Base-by-base conservation (phyloP, 2,888 invertebrate genomes). In the Acanthosepion lycidas region DNA sequence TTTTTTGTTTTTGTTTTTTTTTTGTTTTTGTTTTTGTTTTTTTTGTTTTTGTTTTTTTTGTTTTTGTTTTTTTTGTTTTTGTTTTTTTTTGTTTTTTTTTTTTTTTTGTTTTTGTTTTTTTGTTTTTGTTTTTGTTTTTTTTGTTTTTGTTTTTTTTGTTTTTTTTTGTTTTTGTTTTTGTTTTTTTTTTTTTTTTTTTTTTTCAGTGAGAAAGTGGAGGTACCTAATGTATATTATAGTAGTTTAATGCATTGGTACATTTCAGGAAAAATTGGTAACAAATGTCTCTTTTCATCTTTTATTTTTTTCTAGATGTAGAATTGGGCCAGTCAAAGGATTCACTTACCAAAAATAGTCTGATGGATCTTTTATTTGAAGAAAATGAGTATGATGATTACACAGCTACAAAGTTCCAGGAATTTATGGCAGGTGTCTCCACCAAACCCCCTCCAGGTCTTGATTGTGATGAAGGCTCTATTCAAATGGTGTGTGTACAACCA, bases 341-440 rank as follows among this genome's bases (percentile, higher is more conserved):
- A 9, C 6, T 59, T 33, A 48, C 94, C 6, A 94, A 94, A 59
- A 94, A 48, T 12, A 94, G 48, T 20, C 95, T 97, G 95, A 96
- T 96, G 55, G 96, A 97, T 94, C 96, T 97, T 95, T 95, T 97
- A 91, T 95, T 97, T 91, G 96, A 97, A 94, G 97, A 97, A 51
- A 96, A 95, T 49, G 96, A 96, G 42, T 96, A 96, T 91, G 96
- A 97, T 94, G 96, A 96, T 93, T 96, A 96, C 92, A 96, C 96
- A 20, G 95, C 96, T 48, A 96, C 95, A 78, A 96, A 96, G 93
- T 95, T 96, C 48, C 96, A 96, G 91, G 96, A 96, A 48, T 96
- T 96, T 55, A 96, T 96, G 49, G 96, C 96, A 18, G 96, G 96
- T 53, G 96, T 96, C 94, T 95, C 95, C 94, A 95, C 95, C 78